Conservation (phyloP, 30 jellyfish, hydroid and myxozoan genomes). For the Mastigias papua region DNA sequence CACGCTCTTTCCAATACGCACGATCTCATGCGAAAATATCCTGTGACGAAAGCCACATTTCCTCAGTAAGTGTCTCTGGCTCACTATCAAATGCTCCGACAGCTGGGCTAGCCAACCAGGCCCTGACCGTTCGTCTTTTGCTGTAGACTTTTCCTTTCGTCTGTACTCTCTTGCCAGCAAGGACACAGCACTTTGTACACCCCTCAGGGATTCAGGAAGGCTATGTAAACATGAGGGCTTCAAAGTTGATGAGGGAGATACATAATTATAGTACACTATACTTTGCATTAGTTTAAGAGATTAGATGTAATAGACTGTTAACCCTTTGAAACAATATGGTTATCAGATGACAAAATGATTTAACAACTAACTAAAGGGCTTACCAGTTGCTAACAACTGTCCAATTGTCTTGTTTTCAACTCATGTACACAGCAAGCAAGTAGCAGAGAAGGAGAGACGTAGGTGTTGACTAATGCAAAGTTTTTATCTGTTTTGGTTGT, state of each 20-base stretch:
- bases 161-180: no score
- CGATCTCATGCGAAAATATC: no score
- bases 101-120: no score
- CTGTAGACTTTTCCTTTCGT: no score
- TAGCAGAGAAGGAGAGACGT: conserved; percentile 22
- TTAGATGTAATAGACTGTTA: conserved; percentile 30
- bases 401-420: conserved; percentile 2
- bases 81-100: no score
- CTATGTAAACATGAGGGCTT: neutral
- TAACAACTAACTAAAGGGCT: conserved; percentile 8
- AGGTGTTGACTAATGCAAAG: neutral
- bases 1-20: no score
- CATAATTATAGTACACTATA: neutral
- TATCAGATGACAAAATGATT: conserved; percentile 24
- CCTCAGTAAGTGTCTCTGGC: no score
- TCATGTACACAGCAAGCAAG: neutral
- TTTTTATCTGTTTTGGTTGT: neutral
- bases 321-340: conserved; percentile 12
- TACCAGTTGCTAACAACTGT: neutral
- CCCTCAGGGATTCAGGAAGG: no score
- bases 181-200: no score
- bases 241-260: neutral
- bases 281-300: conserved; percentile 25
- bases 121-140: no score
- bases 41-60: no score